Base-by-base conservation (phyloP, 1,140 invertebrate genomes). In the Maconellicoccus hirsutus region DNA sequence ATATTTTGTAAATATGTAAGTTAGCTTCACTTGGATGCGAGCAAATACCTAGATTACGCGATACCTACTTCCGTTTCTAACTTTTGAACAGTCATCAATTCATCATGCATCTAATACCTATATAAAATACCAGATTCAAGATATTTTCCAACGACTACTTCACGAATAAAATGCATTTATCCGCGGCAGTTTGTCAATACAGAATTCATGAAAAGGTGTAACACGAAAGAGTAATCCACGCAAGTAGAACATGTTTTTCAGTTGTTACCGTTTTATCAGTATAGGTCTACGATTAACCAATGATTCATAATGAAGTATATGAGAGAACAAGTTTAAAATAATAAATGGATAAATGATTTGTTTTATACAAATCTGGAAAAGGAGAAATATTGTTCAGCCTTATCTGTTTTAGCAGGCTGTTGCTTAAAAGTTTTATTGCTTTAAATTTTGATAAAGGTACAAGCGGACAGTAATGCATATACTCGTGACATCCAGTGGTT, bases 391-490 rank as follows among this genome's bases (percentile, higher is more conserved):
- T 66, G 61, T 66, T 66, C 16, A 12, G 25, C 2, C 61, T 66
- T 66, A 66, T 66, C 61, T 66, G 61, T 66, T 66, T 66, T 66
- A 66, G 61, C 61, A 66, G 21, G 22, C 61, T 66, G 61, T 66
- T 66, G 61, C 61, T 66, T 66, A 66, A 66, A 66, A 66, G 61
- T 66, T 66, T 66, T 66, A 66, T 66, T 23, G 61, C 25, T 66
- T 66, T 66, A 66, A 66, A 25, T 66, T 66, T 66, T 66, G 61
- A 66, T 66, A 66, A 66, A 23, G 61, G 42, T 52, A 52, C 16
- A 52, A 52, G 25, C 61, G 61, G 22, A 66, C 25, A 66, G 22
- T 66, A 23, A 66, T 66, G 21, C 25, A 66, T 25, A 66, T 19
- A 66, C 61, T 23, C 25, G 25, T 26, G 25, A 66, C 21, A 25